Base-by-base conservation (phyloP, 2,113 vertebrate genomes). In the Lepidothrix coronata region DNA sequence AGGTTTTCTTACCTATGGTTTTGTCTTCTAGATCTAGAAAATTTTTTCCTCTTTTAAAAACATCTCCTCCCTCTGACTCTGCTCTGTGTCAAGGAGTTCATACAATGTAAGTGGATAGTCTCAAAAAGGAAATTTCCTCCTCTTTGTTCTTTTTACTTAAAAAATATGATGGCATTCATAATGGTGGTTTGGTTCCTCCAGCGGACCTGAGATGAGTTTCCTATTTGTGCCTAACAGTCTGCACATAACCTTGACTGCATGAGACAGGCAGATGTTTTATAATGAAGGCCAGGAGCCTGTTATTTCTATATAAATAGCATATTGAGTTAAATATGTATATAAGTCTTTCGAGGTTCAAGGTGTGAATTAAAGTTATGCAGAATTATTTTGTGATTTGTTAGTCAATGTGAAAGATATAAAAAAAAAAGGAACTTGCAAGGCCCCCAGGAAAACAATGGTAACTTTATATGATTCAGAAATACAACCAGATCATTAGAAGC, bases 191-290 rank as follows among this genome's bases (percentile, higher is more conserved):
- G 37, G 28, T 73, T 86, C 33, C 78, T 79, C 58, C 35, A 54
- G 43, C 4, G 1, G 67, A 66, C 82, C 41, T 90, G 54, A 82
- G 62, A 65, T 41, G 49, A 65, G 51, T 73, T 94, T 95, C 51
- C 25, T 92, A 27, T 73, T 86, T 74, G 43, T 87, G 51, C 31
- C 46, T 71, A 35, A 46, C 35, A 75, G 33, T 70, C 65, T 84
- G 35, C 66, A 55, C 12, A 19, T 91, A 91, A 71, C 65, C 73
- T 92, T 95, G 89, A 41, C 68, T 71, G 21, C 57, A 81, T 63
- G 48, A 92, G 83, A 85, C 63, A 76, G 67, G 37, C 92, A 95
- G 67, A 94, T 92, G 75, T 95, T 92, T 92, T 80, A 57, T 74
- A 92, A 77, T 51, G 72, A 95, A 86, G 76, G 92, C 61, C 88